Conservation (phyloP, 2,113 vertebrate species). For the Gambusia holbrooki region DNA sequence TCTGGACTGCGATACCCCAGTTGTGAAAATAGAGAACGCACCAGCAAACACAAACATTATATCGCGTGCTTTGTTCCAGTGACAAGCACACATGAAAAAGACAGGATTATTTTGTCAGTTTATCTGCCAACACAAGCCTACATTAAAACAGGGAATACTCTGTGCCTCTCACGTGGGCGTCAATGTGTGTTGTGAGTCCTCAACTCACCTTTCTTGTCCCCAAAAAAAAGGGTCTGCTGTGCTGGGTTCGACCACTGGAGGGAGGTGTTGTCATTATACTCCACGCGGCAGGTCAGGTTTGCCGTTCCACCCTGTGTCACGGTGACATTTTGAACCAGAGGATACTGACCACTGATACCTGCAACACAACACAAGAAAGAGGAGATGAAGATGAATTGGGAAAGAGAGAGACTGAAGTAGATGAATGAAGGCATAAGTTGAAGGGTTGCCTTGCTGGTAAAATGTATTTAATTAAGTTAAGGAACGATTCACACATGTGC, state of each 20-base stretch:
- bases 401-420: background rate
- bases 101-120: background rate
- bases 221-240: slow-evolving; percentile 99
- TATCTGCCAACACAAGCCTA: background rate
- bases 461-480: too few species aligned
- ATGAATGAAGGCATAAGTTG: slow-evolving; percentile 12
- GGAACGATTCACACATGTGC: background rate
- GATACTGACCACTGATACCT: slow-evolving; percentile 95
- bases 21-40: slow-evolving; percentile 19
- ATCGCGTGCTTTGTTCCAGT: slow-evolving; percentile 19
- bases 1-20: slow-evolving; percentile 4
- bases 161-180: slow-evolving; percentile 10
- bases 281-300: slow-evolving; percentile 98
- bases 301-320: slow-evolving; percentile 94
- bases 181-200: slow-evolving; percentile 15
- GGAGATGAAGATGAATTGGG: slow-evolving; percentile 6
- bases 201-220: slow-evolving; percentile 96
- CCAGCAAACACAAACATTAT: slow-evolving; percentile 26
- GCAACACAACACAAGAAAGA: slow-evolving; percentile 42
- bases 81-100: slow-evolving; percentile 29
- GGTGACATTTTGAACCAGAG: slow-evolving; percentile 94
- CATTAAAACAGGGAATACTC: slow-evolving; percentile 15
- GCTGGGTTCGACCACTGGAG: slow-evolving; percentile 99
- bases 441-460: too few species aligned
- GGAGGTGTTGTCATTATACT: slow-evolving; percentile 99